These are phyloP conservation scores for Heliconius eleuchia DNA, from an alignment of 1,140 invertebrate genomes.

Conservation along the genomic window DNA sequence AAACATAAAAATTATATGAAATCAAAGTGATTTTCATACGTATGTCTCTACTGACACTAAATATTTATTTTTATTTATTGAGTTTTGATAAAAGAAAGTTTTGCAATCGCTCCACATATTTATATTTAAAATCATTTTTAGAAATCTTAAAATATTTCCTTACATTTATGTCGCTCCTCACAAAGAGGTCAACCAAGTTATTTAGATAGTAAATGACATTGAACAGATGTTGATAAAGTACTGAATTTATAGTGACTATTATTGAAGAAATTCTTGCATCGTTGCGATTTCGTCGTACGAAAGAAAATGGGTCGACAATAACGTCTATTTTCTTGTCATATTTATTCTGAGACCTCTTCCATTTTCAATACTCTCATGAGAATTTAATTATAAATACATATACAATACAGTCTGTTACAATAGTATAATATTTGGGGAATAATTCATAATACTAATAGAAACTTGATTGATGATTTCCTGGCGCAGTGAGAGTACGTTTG, in stretches of 20 bases:
- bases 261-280: constrained; percentile 31
- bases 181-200: constrained; percentile 4
- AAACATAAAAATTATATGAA: too few relatives aligned
- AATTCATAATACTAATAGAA: too few relatives aligned
- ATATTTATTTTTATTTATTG: too few relatives aligned
- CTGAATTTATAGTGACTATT: constrained; percentile 36
- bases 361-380: neutral
- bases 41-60: too few relatives aligned
- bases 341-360: constrained; percentile 15
- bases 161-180: too few relatives aligned
- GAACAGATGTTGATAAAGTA: constrained; percentile 22
- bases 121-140: neutral
- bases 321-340: constrained; percentile 26
- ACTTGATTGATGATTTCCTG: too few relatives aligned
- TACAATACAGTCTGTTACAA: too few relatives aligned
- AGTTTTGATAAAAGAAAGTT: too few relatives aligned
- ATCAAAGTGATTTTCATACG: too few relatives aligned
- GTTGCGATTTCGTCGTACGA: constrained; percentile 31
- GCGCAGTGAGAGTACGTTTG: too few relatives aligned
- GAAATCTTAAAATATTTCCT: neutral
- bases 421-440: too few relatives aligned
- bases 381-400: neutral
- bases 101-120: too few relatives aligned
- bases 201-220: constrained; percentile 28
- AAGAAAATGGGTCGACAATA: constrained; percentile 32